Evolutionary conservation across 2,113 vertebrate species (phyloP).

Genomic region (Micromys minutus): DNA sequence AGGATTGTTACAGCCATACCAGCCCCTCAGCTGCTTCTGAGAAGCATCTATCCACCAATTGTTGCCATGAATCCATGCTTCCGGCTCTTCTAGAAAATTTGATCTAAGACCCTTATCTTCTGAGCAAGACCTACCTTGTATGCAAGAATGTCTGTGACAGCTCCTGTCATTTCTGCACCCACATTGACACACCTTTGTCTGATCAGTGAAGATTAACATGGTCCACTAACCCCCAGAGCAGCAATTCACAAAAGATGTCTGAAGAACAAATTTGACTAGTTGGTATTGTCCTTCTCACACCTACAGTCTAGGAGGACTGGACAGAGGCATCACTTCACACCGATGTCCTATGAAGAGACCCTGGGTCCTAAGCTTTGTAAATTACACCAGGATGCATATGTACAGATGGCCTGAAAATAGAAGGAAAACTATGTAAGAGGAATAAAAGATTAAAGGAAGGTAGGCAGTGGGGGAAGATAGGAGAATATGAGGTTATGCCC

Average conservation of each 20-base stretch:
- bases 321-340: neutral
- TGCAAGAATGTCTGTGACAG: neutral
- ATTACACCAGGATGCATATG: neutral
- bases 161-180: neutral
- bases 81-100: constrained; percentile 42
- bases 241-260: neutral
- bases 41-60: neutral
- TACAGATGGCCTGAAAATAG: neutral
- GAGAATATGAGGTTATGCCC: neutral
- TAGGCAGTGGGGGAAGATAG: too few relatives aligned
- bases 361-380: neutral
- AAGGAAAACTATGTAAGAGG: neutral
- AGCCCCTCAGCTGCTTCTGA: neutral
- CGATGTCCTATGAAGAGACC: neutral
- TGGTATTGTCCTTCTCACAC: neutral
- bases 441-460: neutral
- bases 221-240: neutral
- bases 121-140: too few relatives aligned
- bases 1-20: neutral
- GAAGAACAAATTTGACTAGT: constrained; percentile 24
- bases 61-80: neutral
- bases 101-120: neutral
- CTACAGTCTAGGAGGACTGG: neutral
- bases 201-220: neutral
- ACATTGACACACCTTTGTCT: constrained; percentile 8